A percentile compares a stretch with the other conserved stretches of the same genome.
phyloP scores from a whole-genome alignment of 2,888 invertebrate genomes.

The Leucoma salicis region DNA sequence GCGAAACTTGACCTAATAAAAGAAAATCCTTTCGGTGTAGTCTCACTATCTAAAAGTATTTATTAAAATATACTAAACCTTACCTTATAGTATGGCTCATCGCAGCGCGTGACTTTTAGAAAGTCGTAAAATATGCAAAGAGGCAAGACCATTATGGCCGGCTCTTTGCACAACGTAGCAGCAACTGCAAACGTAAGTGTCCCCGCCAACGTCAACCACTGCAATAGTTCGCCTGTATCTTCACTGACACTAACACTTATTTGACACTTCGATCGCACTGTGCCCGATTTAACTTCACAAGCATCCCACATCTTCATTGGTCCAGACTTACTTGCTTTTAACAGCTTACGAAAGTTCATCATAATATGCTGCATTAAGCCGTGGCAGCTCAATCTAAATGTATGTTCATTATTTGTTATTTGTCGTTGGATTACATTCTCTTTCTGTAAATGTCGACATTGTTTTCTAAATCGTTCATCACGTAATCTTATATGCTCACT shows the following conservation, averaged over 20 bases:
- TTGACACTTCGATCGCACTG: slow-evolving; percentile 64
- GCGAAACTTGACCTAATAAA: slow-evolving; percentile 41
- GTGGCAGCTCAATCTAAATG: slow-evolving; percentile 70
- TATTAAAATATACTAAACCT: slow-evolving; percentile 37
- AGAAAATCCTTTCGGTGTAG: slow-evolving; percentile 14
- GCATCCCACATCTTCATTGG: slow-evolving; percentile 64
- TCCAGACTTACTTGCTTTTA: slow-evolving; percentile 67
- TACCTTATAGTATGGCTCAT: slow-evolving; percentile 82
- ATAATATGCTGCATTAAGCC: slow-evolving; percentile 69
- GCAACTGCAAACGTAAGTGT: slow-evolving; percentile 86
- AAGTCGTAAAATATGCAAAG: slow-evolving; percentile 95
- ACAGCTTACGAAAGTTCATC: slow-evolving; percentile 66
- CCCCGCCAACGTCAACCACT: slow-evolving; percentile 83
- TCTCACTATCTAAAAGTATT: slow-evolving; percentile 12
- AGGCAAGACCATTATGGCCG: slow-evolving; percentile 94
- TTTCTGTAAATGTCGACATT: slow-evolving; percentile 60
- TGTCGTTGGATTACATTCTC: slow-evolving; percentile 52
- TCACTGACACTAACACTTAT: slow-evolving; percentile 70
- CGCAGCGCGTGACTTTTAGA: slow-evolving; percentile 79
- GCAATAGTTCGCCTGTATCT: slow-evolving; percentile 68
- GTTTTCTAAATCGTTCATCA: slow-evolving; percentile 67
- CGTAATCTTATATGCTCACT: slow-evolving; percentile 88
- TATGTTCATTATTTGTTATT: slow-evolving; percentile 51
- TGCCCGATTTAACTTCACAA: slow-evolving; percentile 54
- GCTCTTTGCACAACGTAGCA: slow-evolving; percentile 97